Percentiles rank a stretch among this genome's conserved stretches.
phyloP scores from a whole-genome alignment of 2,113 vertebrate genomes.

The Progne subis region DNA sequence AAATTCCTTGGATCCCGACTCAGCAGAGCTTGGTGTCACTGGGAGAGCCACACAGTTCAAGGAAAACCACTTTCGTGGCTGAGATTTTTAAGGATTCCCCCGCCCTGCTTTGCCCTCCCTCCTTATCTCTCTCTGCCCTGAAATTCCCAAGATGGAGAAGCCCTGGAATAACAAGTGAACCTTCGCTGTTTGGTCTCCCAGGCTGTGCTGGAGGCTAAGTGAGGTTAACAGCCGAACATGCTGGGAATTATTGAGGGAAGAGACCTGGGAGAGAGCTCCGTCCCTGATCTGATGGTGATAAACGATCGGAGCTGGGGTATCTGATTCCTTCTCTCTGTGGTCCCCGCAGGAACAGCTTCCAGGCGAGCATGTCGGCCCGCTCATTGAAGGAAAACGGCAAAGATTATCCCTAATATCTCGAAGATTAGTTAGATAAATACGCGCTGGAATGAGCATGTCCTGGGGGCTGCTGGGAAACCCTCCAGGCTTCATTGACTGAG shows the following conservation, averaged over 20 bases:
- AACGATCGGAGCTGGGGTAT: constrained; percentile 54
- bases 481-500: background rate
- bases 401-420: constrained; percentile 15
- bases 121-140: background rate
- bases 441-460: background rate
- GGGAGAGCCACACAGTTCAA: background rate
- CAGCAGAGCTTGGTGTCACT: background rate
- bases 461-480: background rate
- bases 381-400: background rate
- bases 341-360: constrained; percentile 18
- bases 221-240: constrained; percentile 72
- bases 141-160: background rate
- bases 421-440: constrained; percentile 44
- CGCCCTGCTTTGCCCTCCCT: background rate
- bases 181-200: constrained; percentile 10
- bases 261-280: background rate
- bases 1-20: background rate
- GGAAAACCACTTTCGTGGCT: background rate
- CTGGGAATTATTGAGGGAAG: constrained; percentile 14
- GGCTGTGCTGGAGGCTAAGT: constrained; percentile 66
- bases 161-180: background rate
- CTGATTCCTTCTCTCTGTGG: constrained; percentile 51
- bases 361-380: background rate
- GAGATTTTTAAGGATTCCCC: background rate
- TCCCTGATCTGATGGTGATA: constrained; percentile 63